Evolutionary conservation across 1,140 invertebrate species (phyloP).

Genomic region (Penaeus vannamei): DNA sequence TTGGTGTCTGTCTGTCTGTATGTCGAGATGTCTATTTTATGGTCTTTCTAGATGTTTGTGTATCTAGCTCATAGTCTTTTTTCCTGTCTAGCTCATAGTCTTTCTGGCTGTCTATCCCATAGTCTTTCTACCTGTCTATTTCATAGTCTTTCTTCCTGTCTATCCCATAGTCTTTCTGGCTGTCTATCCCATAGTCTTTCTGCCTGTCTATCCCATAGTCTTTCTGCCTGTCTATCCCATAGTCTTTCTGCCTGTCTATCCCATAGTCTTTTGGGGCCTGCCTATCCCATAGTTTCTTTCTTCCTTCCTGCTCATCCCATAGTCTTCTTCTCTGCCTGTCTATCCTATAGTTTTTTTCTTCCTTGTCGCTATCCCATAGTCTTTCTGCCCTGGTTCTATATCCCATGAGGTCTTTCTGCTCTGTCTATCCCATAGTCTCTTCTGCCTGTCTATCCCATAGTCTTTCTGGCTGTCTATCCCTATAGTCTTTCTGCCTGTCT

Average conservation of each 20-base stretch:
- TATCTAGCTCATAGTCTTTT: not conserved
- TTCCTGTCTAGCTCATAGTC: conserved; percentile 14
- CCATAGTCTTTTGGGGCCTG: not conserved
- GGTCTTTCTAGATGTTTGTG: not conserved
- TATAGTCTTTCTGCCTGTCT: not conserved
- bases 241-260: too few relatives aligned
- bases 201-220: too few relatives aligned
- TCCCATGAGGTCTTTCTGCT: not conserved
- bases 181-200: not conserved
- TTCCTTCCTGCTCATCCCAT: not conserved
- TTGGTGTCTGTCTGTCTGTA: too few relatives aligned
- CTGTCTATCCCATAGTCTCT: not conserved
- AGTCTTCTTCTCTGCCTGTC: not conserved
- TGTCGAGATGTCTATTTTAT: too few relatives aligned
- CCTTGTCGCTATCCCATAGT: conserved; percentile 3
- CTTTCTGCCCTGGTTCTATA: not conserved
- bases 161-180: not conserved
- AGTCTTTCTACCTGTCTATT: not conserved
- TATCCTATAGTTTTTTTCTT: not conserved
- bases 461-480: conserved; percentile 6
- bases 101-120: not conserved
- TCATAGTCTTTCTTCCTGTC: not conserved
- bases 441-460: conserved; percentile 11
- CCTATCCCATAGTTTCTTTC: not conserved
- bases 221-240: too few relatives aligned